These are phyloP conservation scores for Zelostemma sp. DNA, from an alignment of 1,140 invertebrate species.

Conservation along the genomic window DNA sequence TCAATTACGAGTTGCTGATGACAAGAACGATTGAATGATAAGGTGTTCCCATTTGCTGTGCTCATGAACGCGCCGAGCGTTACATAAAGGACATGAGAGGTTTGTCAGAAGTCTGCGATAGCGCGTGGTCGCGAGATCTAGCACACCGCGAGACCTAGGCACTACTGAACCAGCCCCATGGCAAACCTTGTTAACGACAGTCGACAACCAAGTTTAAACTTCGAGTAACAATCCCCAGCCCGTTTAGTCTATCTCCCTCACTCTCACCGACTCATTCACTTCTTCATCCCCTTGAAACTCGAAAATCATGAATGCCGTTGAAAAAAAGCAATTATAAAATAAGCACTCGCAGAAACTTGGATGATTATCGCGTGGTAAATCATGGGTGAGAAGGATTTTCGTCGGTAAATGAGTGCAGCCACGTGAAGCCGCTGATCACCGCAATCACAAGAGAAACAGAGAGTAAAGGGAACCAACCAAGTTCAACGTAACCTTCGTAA, in stretches of 20 bases:
- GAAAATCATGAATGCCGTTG: neutral
- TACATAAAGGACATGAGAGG: neutral
- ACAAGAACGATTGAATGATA: too few species aligned
- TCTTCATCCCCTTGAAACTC: neutral
- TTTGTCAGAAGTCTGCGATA: slow-evolving; percentile 5
- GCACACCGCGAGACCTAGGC: slow-evolving; percentile 67
- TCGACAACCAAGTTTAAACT: slow-evolving; percentile 71
- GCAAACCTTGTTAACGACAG: slow-evolving; percentile 70
- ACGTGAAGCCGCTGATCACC: slow-evolving; percentile 19
- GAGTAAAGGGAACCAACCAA: slow-evolving; percentile 53
- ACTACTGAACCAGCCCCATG: slow-evolving; percentile 69
- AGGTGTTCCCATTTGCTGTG: neutral
- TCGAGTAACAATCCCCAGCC: slow-evolving; percentile 68
- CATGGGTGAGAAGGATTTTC: too few species aligned
- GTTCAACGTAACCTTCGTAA: slow-evolving; percentile 65
- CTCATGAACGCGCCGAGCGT: neutral
- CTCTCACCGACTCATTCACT: slow-evolving; percentile 32
- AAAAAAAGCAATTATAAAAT: neutral
- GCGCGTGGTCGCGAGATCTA: slow-evolving; percentile 58
- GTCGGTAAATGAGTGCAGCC: neutral
- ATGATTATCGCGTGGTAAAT: neutral
- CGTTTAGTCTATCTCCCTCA: slow-evolving; percentile 33
- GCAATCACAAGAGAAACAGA: slow-evolving; percentile 44
- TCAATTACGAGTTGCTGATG: too few species aligned
- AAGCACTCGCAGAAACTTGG: neutral